Evolutionary conservation across 1,140 invertebrate species (phyloP).

Genomic region (Dendrolimus kikuchii): DNA sequence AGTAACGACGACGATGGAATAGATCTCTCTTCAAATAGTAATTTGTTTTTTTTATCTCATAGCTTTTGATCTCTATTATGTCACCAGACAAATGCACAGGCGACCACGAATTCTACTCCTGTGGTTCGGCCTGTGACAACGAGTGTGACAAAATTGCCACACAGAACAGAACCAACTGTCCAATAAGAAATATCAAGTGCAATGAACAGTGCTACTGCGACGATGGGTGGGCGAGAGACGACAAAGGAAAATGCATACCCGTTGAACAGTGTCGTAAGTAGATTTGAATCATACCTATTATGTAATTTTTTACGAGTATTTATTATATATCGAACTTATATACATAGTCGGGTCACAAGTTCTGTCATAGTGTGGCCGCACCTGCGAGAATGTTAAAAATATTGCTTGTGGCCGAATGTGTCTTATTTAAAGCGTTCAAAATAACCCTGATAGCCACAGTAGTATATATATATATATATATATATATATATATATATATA

Average conservation of each 20-base stretch:
- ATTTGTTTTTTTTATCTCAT: too few species aligned
- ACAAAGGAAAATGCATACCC: conserved; percentile 8
- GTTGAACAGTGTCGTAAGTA: conserved; percentile 11
- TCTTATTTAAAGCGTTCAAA: not conserved
- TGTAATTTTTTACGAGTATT: too few species aligned
- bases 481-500: too few species aligned
- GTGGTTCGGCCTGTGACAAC: conserved; percentile 4
- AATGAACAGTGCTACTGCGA: conserved; percentile 11
- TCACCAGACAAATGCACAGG: conserved; percentile 8
- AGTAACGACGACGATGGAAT: too few species aligned
- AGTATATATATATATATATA: too few species aligned
- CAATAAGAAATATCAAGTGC: conserved; percentile 8
- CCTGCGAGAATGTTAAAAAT: too few species aligned
- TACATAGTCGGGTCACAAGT: too few species aligned
- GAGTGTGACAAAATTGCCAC: conserved; percentile 2
- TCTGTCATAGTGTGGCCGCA: too few species aligned
- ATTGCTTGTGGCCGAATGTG: too few species aligned
- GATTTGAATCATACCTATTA: not conserved
- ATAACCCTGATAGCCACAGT: not conserved
- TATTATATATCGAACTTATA: not conserved
- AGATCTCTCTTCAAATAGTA: conserved; percentile 12
- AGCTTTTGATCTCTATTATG: conserved; percentile 9
- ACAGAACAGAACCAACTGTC: conserved; percentile 12
- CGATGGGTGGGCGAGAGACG: conserved; percentile 11
- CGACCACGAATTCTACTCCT: conserved; percentile 1